Evolutionary conservation across 2,888 invertebrate genomes (phyloP), one percentile per base, ranked within the genome.

Genomic region (Nemotelus nigrinus): DNA sequence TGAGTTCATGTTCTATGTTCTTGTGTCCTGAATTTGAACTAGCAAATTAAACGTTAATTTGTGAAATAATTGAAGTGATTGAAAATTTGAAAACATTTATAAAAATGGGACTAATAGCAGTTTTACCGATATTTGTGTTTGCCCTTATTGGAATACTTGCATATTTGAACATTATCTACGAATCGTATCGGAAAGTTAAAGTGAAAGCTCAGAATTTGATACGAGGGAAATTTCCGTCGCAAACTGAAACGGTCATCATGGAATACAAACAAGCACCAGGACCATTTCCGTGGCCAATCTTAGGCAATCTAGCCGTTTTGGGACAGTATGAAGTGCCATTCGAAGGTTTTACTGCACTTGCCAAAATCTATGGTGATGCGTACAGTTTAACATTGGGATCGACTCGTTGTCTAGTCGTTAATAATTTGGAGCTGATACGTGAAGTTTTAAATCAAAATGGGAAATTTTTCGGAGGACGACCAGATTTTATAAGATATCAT

Each of bases 371-470:
- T 83, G 94, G 94, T 2, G 92, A 93, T 82, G 91, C 94, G 63
- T 94, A 91, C 85, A 90, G 90, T 79, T 87, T 94, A 79, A 90
- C 89, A 75, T 87, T 95, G 80, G 94, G 94, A 2, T 87, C 89
- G 10, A 88, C 91, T 0, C 90, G 90, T 67, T 94, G 94, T 85
- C 87, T 94, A 41, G 91, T 94, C 44, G 93, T 94, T 58, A 94
- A 93, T 85, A 93, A 91, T 85, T 89, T 93, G 83, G 89, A 90
- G 25, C 86, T 92, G 50, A 93, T 94, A 80, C 90, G 92, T 79
- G 93, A 94, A 84, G 94, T 94, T 70, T 88, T 94, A 44, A 93
- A 94, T 84, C 91, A 92, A 79, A 94, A 93, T 83, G 95, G 95
- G 3, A 92, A 92, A 80, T 92, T 92, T 82, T 95, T 96, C 86